Base-by-base conservation (phyloP, 1,140 invertebrate species). In the Pseudomyrmex concolor region DNA sequence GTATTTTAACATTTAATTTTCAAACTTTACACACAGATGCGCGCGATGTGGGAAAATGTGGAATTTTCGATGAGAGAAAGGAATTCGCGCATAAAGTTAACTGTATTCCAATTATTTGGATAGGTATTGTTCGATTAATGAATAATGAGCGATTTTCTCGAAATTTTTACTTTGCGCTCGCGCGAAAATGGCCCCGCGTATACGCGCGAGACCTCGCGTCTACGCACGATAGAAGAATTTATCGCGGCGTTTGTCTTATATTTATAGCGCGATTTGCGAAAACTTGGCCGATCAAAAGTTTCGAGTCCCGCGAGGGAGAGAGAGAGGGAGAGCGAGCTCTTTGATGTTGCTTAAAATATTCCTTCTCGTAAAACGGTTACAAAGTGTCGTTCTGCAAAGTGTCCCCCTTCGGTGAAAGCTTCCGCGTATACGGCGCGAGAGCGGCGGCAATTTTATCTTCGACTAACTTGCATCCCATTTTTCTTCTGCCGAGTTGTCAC, bases 341-440 rank as follows among this genome's bases (percentile, higher is more conserved):
- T 80, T 80, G 76, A 80, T 25, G 66, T 80, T 66, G 59, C 54
- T 70, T 80, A 71, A 80, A 80, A 80, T 80, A 80, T 80, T 80
- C 66, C 55, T 50, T 70, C 66, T 50, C 66, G 54, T 80, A 80
- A 70, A 78, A 80, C 66, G 43, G 55, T 80, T 71, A 80, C 66
- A 43, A 80, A 80, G 76, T 71, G 76, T 60, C 76, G 66, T 78
- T 78, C 43, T 48, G 55, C 64, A 59, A 71, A 80, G 66, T 59
- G 66, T 55, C 66, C n/a, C 5, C 3, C 34, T 43, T 54, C 22
- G 0, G 54, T 17, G 45, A 80, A 71, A 59, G 34, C 34, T 34
- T 7, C 34, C 34, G 34, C 34, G 34, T 34, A 34, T 34, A 34
- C 7, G 10, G 19, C 54, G 19, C 71, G 60, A 66, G 60, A 80